phyloP scores from a whole-genome alignment of 2,888 invertebrate genomes.

The Nasonia oneida region DNA sequence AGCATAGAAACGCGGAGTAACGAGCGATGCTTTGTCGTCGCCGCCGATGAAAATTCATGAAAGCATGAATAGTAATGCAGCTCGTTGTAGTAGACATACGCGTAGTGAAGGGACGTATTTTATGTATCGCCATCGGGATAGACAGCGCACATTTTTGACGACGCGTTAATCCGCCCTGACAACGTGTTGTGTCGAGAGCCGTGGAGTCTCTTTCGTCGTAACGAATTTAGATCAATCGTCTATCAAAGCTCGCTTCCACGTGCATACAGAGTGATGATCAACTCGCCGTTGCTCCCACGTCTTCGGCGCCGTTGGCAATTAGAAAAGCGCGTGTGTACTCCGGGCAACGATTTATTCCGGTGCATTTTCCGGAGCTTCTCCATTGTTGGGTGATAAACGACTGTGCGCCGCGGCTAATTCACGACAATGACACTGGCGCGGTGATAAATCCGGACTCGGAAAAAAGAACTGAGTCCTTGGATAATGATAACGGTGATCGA shows the following conservation, averaged over 20 bases:
- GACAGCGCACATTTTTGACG: background rate
- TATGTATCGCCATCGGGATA: background rate
- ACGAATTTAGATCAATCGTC: background rate
- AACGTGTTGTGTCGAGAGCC: conserved; percentile 32
- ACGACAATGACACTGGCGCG: conserved; percentile 29
- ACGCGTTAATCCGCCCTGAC: conserved; percentile 10
- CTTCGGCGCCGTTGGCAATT: background rate
- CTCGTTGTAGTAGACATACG: conserved; percentile 5
- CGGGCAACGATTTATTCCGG: conserved; percentile 41
- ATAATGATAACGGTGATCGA: background rate
- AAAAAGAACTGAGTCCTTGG: background rate
- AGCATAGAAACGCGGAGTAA: conserved; percentile 64
- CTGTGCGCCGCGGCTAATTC: conserved; percentile 35
- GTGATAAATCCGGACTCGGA: background rate
- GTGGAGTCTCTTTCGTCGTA: background rate
- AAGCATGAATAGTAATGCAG: conserved; percentile 75
- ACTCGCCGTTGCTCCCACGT: background rate
- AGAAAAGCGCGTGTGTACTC: background rate
- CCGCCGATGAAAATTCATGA: conserved; percentile 74
- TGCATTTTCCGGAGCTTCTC: conserved; percentile 31
- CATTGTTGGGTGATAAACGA: conserved; percentile 52
- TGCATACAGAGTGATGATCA: background rate
- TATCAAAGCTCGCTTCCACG: background rate
- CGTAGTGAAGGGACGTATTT: background rate
- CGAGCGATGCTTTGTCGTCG: conserved; percentile 68